Evolutionary conservation across 2,797 vertebrate genomes (phyloP), one percentile per base, ranked within the genome.

Genomic region (Enteromius afrohamiltoni): DNA sequence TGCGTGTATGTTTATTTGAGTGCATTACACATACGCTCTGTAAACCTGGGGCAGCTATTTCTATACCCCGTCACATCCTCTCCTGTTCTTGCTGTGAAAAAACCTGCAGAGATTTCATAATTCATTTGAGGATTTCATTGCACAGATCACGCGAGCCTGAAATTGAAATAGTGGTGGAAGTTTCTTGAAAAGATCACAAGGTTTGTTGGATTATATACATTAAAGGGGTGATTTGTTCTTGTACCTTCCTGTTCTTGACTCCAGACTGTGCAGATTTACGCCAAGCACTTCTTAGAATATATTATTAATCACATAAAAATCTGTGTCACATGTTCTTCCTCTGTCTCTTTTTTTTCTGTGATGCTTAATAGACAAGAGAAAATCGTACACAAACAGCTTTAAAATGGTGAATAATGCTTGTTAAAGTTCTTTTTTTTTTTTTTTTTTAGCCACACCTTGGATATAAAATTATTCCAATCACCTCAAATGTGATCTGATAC

Each of bases 71-170:
- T 62, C 69, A 37, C 26, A 26, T 53, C 45, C 31, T 74, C 6
- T 1, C 21, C 40, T 71, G 11, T 34, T 83, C 47, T 45, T 68
- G 11, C 62, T 64, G 31, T 68, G 17, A 83, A 55, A 47, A 49
- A 68, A 55, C n/a, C 47, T 58, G 62, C 73, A 68, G 73, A 58
- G 47, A 67, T 51, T 42, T 68, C 17, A 68, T 55, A 45, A 60
- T 60, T 83, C 19, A 34, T 77, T 58, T 69, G 49, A 69, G n/a
- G 23, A n/a, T 55, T 40, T 31, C 9, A 14, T 19, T n/a, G 62
- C 45, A 26, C 45, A 65, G 21, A 65, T 82, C 42, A 74, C 3
- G 1, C 68, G 75, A 26, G 21, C 14, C 70, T 75, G 55, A 64
- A 26, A 81, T 8, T 51, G 1, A n/a, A 53, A 4, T 74, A 8